These are phyloP conservation scores for Embiotoca jacksoni DNA, from an alignment of 2,113 vertebrate genomes.

Conservation along the genomic window DNA sequence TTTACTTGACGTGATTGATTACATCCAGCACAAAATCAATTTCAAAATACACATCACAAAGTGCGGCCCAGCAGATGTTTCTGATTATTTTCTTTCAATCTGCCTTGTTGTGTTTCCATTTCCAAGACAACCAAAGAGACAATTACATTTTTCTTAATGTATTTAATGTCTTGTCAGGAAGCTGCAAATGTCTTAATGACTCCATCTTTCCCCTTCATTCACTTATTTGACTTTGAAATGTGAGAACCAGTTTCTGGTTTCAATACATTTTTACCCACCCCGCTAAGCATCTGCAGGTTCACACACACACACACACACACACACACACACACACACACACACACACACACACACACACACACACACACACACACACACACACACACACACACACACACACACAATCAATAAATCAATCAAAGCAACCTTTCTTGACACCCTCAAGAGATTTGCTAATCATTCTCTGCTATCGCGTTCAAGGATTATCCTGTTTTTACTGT, in stretches of 20 bases:
- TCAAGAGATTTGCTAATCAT: slow-evolving; percentile 17
- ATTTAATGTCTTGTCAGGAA: slow-evolving; percentile 9
- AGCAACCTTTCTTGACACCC: not conserved
- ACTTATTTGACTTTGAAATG: slow-evolving; percentile 60
- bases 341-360: slow-evolving; percentile 1
- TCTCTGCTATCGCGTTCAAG: slow-evolving; percentile 3
- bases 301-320: slow-evolving; percentile 3
- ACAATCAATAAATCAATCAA: slow-evolving; percentile 18
- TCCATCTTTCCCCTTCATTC: slow-evolving; percentile 10
- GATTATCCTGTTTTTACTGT: not conserved
- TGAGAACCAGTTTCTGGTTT: slow-evolving; percentile 35
- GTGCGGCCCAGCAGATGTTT: not conserved
- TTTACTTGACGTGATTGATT: not conserved
- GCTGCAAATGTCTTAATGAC: slow-evolving; percentile 9
- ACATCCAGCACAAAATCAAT: not conserved
- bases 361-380: slow-evolving; percentile 3
- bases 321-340: not conserved
- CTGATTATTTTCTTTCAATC: not conserved
- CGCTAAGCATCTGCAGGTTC: slow-evolving; percentile 30
- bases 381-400: not conserved
- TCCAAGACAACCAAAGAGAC: not conserved
- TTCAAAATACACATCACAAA: not conserved
- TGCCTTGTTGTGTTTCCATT: not conserved
- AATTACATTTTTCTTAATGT: not conserved
- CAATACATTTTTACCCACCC: slow-evolving; percentile 35